A percentile compares a stretch with the other conserved stretches of the same genome.
These are phyloP conservation scores for Smutsia temminckii DNA, from an alignment of 2,797 vertebrate species.

Conservation along the genomic window DNA sequence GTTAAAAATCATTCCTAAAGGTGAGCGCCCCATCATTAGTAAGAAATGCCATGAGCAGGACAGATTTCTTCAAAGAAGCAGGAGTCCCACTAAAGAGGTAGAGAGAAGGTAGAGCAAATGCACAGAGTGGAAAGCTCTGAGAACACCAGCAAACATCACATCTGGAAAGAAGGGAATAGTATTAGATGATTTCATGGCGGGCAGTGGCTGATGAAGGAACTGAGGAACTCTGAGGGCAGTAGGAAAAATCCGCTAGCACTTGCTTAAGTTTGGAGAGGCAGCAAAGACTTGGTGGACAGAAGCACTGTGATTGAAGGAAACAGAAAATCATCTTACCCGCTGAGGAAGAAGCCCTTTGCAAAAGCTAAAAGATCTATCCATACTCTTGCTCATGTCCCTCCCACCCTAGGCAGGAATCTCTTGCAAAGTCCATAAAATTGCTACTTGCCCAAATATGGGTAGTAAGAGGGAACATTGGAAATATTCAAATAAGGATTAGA, in stretches of 20 bases:
- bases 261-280: background rate
- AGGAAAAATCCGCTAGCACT: background rate
- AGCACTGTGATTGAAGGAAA: background rate
- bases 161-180: background rate
- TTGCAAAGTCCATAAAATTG: background rate
- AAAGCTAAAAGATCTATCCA: background rate
- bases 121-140: background rate
- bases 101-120: background rate
- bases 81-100: background rate
- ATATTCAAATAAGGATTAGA: background rate
- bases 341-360: background rate
- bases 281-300: background rate
- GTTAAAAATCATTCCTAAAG: background rate
- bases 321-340: background rate
- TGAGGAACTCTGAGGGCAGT: rapidly evolving
- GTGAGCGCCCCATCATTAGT: background rate
- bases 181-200: background rate
- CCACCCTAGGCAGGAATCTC: background rate
- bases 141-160: background rate
- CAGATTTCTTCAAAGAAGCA: background rate
- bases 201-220: background rate
- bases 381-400: background rate
- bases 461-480: background rate
- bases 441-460: background rate
- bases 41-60: background rate